Evolutionary conservation across 1,140 invertebrate species (phyloP).

Genomic region (Geopemphigus sp.): DNA sequence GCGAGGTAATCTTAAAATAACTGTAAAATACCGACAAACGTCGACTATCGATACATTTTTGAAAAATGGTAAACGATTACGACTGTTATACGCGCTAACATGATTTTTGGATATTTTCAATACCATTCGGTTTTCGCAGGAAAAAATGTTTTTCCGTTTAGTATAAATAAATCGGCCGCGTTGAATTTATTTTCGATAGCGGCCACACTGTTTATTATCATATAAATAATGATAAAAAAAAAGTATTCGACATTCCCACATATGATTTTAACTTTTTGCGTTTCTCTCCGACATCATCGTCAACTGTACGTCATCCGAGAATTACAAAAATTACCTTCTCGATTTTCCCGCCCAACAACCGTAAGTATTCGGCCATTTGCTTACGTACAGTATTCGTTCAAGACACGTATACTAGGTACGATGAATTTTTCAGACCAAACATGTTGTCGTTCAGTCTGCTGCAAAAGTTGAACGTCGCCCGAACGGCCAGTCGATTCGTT

Average conservation of each 20-base stretch:
- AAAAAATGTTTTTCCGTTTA: background rate
- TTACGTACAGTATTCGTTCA: background rate
- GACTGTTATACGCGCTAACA: too few species aligned
- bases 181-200: too few species aligned
- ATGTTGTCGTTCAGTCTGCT: slow-evolving; percentile 31
- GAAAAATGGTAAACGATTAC: too few species aligned
- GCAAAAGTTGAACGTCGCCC: slow-evolving; percentile 8
- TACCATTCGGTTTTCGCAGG: background rate
- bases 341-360: background rate
- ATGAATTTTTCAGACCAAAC: slow-evolving; percentile 5
- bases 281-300: too few species aligned
- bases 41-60: too few species aligned
- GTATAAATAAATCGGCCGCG: too few species aligned
- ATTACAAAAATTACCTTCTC: background rate
- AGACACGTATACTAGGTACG: background rate
- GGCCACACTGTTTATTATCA: slow-evolving; percentile 19
- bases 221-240: too few species aligned
- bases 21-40: background rate
- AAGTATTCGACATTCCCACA: slow-evolving; percentile 16
- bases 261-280: background rate
- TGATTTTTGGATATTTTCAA: background rate
- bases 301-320: background rate
- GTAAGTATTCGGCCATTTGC: background rate
- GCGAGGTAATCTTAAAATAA: background rate
- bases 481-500: slow-evolving; percentile 1